Evolutionary conservation across 2,113 vertebrate genomes (phyloP).

Genomic region (Macquaria australasica): DNA sequence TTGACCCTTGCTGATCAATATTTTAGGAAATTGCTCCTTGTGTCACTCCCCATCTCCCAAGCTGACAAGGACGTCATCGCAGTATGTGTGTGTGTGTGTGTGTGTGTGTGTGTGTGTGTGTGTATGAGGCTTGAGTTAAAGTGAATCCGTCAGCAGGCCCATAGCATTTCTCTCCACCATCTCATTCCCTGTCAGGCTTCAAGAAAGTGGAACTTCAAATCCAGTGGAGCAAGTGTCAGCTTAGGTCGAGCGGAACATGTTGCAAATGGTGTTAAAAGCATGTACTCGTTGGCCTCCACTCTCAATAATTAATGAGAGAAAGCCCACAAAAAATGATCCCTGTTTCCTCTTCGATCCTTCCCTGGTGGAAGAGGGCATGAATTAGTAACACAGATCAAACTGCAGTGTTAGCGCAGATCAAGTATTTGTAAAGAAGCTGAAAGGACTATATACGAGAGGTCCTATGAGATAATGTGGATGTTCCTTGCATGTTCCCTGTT

Average conservation of each 20-base stretch:
- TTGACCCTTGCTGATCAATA: conserved; percentile 85
- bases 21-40: conserved; percentile 83
- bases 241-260: conserved; percentile 83
- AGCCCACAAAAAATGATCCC: conserved; percentile 77
- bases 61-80: conserved; percentile 61
- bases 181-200: conserved; percentile 62
- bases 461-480: conserved; percentile 77
- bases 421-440: conserved; percentile 87
- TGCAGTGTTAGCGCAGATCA: conserved; percentile 84
- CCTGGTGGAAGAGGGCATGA: conserved; percentile 77
- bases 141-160: conserved; percentile 72
- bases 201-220: conserved; percentile 80
- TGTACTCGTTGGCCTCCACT: conserved; percentile 78
- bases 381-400: conserved; percentile 86
- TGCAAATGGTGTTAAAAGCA: conserved; percentile 87
- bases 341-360: conserved; percentile 78
- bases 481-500: conserved; percentile 58
- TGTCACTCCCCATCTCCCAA: conserved; percentile 76
- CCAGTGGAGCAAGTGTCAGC: conserved; percentile 74
- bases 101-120: conserved; percentile 40
- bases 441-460: conserved; percentile 77
- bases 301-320: conserved; percentile 81
- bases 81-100: conserved; percentile 45
- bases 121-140: conserved; percentile 67
- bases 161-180: conserved; percentile 65